Percentiles rank a stretch among this genome's conserved stretches.
Evolutionary conservation across 2,888 invertebrate species (phyloP).

Genomic region (Tuberolachnus salignus): DNA sequence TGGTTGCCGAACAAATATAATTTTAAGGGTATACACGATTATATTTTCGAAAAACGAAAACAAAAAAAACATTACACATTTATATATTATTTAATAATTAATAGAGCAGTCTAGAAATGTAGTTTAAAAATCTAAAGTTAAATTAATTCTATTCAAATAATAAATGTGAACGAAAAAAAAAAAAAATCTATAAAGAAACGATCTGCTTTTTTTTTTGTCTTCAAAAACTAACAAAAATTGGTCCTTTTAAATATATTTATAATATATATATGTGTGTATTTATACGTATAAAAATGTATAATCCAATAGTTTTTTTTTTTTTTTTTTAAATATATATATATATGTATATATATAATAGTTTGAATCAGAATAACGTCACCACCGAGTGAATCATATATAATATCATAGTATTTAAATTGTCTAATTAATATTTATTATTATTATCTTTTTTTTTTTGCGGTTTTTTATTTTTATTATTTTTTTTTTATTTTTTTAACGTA

Average conservation of each 20-base stretch:
- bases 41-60: constrained; percentile 33
- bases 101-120: constrained; percentile 47
- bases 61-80: constrained; percentile 36
- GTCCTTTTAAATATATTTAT: constrained; percentile 39
- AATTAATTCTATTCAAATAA: constrained; percentile 26
- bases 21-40: constrained; percentile 43
- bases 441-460: neutral
- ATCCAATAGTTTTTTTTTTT: neutral
- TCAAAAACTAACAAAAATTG: constrained; percentile 45
- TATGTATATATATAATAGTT: constrained; percentile 14
- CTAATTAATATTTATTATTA: neutral
- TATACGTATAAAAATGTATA: neutral
- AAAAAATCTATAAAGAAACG: neutral
- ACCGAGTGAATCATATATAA: too few species aligned
- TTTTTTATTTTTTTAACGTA: constrained; percentile 1
- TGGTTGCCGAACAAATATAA: constrained; percentile 50
- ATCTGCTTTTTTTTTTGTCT: neutral
- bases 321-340: too few species aligned
- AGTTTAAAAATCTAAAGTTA: constrained; percentile 31
- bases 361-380: neutral
- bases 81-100: constrained; percentile 19
- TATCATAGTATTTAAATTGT: neutral
- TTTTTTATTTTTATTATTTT: constrained; percentile 1
- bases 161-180: constrained; percentile 3
- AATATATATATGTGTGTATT: neutral